Conservation (phyloP, 2,888 invertebrate genomes). For the Drosophila buzzatii region DNA sequence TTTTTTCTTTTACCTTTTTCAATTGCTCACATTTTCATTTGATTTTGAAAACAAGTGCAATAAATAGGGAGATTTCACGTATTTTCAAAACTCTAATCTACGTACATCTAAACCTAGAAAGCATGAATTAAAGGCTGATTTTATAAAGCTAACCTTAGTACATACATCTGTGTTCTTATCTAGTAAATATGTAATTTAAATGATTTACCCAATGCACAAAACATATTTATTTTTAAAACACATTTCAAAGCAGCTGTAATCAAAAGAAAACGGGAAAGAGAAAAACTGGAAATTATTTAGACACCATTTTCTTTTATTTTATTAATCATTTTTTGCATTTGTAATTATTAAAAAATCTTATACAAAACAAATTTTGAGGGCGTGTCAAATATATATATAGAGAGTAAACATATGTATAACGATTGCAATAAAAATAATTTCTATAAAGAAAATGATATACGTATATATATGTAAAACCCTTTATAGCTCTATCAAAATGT, state of each 20-base stretch:
- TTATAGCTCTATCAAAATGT: conserved; percentile 18
- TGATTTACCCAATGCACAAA: conserved; percentile 52
- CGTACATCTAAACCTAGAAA: conserved; percentile 41
- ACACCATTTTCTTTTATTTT: conserved; percentile 9
- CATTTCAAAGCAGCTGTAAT: conserved; percentile 39
- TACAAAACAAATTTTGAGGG: conserved; percentile 18
- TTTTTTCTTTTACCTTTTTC: not conserved
- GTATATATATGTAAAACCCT: conserved; percentile 14
- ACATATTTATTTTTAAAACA: conserved; percentile 5
- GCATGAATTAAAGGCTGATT: conserved; percentile 67
- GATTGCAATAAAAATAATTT: conserved; percentile 49
- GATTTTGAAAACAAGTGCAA: conserved; percentile 29
- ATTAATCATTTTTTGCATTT: conserved; percentile 40
- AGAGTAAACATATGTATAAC: conserved; percentile 46
- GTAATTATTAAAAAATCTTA: conserved; percentile 33
- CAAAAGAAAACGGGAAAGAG: conserved; percentile 27
- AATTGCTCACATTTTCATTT: conserved; percentile 1
- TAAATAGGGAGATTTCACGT: conserved; percentile 1
- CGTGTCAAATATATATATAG: conserved; percentile 9
- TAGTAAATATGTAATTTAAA: conserved; percentile 26
- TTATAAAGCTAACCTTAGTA: conserved; percentile 58
- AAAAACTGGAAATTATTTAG: conserved; percentile 10
- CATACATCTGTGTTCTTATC: conserved; percentile 25
- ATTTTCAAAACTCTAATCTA: conserved; percentile 29
- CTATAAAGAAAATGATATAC: conserved; percentile 20